Percentiles rank a stretch among this genome's conserved stretches.
phyloP scores from a whole-genome alignment of 2,888 invertebrate species.

The Xiphydria camelus region DNA sequence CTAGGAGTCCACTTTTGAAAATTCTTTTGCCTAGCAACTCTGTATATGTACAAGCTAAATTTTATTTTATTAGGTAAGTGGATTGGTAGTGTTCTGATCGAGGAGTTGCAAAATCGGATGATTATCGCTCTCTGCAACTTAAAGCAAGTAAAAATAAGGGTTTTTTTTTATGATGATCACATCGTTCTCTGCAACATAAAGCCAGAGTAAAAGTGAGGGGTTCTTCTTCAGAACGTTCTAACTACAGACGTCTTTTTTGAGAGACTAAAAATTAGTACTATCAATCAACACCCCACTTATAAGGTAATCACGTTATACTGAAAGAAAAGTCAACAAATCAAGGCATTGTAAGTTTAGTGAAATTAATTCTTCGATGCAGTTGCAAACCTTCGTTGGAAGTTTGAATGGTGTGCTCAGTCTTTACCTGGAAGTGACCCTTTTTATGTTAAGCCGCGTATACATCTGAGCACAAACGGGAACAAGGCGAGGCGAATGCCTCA shows the following conservation, averaged over 20 bases:
- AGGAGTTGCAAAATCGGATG: conserved; percentile 78
- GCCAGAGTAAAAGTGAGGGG: no score
- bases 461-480: no score
- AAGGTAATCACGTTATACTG: conserved; percentile 17
- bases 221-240: conserved; percentile 21
- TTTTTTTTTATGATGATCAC: no score
- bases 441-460: no score
- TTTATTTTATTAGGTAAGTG: conserved; percentile 68
- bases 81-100: conserved; percentile 85
- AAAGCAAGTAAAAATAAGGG: conserved; percentile 90
- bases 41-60: neutral
- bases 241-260: conserved; percentile 24
- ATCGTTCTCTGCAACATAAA: no score
- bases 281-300: conserved; percentile 22
- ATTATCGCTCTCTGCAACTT: conserved; percentile 90
- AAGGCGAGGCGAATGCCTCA: no score
- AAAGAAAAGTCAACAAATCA: no score
- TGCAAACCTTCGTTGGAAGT: conserved; percentile 21
- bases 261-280: conserved; percentile 20
- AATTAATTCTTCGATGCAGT: conserved; percentile 10
- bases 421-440: conserved; percentile 23
- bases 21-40: no score
- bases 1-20: no score
- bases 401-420: conserved; percentile 26
- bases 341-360: no score